These are phyloP conservation scores for Mustela lutreola DNA, from an alignment of 2,113 vertebrate species.

Conservation along the genomic window DNA sequence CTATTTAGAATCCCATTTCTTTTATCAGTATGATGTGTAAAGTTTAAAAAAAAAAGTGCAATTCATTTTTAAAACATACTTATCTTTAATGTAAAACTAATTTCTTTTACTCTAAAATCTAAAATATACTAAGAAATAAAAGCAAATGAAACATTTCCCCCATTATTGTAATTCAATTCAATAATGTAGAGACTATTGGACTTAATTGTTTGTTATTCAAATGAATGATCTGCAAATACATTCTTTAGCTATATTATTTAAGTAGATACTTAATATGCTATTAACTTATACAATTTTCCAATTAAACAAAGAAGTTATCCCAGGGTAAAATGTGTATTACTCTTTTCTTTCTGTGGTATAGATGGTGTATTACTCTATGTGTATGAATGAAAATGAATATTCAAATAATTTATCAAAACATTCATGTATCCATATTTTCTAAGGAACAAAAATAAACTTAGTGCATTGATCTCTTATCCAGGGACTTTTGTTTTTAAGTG, in stretches of 20 bases:
- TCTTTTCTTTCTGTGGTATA: not conserved
- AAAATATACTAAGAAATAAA: not conserved
- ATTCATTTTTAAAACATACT: not conserved
- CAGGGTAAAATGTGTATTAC: not conserved
- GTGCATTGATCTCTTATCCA: not conserved
- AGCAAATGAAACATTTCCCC: not conserved
- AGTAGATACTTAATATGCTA: not conserved
- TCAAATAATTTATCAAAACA: not conserved
- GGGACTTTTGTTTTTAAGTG: not conserved
- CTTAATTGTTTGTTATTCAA: not conserved
- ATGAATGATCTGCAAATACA: not conserved
- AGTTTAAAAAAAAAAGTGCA: not conserved
- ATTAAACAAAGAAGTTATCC: not conserved
- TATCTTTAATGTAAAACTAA: not conserved
- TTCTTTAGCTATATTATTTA: not conserved
- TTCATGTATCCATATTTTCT: not conserved
- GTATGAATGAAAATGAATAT: not conserved
- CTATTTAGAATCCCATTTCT: not conserved
- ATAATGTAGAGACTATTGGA: not conserved
- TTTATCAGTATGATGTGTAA: not conserved
- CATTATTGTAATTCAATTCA: not conserved
- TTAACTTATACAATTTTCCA: not conserved
- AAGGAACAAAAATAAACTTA: not conserved
- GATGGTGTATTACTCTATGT: not conserved
- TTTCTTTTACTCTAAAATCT: not conserved